Percentiles rank a stretch among this genome's conserved stretches.
Evolutionary conservation across 2,888 invertebrate genomes (phyloP).

Genomic region (Tromatobia lineatoria): DNA sequence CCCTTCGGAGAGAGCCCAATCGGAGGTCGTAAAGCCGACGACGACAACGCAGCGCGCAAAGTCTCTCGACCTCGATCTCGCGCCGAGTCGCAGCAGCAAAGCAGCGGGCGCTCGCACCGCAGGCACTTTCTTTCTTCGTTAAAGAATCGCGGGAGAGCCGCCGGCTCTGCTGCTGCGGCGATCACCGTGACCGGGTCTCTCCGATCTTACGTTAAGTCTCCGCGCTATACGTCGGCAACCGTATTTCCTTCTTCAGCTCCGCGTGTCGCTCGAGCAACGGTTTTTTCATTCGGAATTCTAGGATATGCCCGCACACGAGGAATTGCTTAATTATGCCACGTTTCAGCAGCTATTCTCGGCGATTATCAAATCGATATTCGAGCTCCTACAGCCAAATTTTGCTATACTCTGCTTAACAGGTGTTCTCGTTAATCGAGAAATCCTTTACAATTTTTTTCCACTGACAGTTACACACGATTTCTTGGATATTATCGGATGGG

Average conservation of each 20-base stretch:
- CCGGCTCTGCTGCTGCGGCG: constrained; percentile 51
- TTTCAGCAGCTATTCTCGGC: constrained; percentile 21
- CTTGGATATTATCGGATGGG: too few species aligned
- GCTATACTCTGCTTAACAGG: constrained; percentile 9
- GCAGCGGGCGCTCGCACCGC: constrained; percentile 49
- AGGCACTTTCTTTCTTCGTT: constrained; percentile 78
- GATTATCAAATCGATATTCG: constrained; percentile 26
- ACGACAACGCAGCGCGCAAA: constrained; percentile 70
- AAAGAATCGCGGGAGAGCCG: constrained; percentile 63
- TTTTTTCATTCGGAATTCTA: constrained; percentile 21
- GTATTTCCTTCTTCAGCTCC: not conserved
- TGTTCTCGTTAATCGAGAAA: not conserved
- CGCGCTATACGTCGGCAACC: not conserved
- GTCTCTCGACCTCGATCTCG: constrained; percentile 77
- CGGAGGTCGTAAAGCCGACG: constrained; percentile 67
- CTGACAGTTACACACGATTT: too few species aligned
- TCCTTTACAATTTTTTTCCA: not conserved
- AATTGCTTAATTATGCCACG: constrained; percentile 6
- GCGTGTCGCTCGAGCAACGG: constrained; percentile 26
- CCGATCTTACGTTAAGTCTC: constrained; percentile 34
- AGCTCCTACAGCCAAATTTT: not conserved
- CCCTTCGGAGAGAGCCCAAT: constrained; percentile 56
- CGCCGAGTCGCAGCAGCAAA: constrained; percentile 37
- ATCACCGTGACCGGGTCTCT: constrained; percentile 49
- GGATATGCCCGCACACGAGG: constrained; percentile 5